phyloP scores from a whole-genome alignment of 2,888 invertebrate genomes.

The Oegoconia quadripuncta region DNA sequence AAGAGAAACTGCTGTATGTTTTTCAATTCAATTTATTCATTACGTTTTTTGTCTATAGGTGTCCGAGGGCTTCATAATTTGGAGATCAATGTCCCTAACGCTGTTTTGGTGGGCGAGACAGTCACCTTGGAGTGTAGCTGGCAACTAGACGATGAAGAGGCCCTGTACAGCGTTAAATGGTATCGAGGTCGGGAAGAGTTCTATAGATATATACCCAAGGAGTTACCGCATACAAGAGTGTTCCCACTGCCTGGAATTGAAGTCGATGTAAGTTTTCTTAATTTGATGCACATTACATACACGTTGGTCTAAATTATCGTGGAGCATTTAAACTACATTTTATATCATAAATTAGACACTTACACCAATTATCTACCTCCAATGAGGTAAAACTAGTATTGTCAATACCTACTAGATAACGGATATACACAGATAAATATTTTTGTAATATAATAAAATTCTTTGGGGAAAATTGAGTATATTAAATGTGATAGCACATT shows the following conservation, averaged over 20 bases:
- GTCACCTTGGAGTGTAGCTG: conserved; percentile 87
- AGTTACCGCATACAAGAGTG: conserved; percentile 85
- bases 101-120: conserved; percentile 85
- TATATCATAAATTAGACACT: too few relatives aligned
- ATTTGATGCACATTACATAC: too few relatives aligned
- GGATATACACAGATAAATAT: too few relatives aligned
- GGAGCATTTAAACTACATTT: too few relatives aligned
- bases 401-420: too few relatives aligned
- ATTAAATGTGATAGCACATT: too few relatives aligned
- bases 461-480: too few relatives aligned
- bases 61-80: conserved; percentile 83
- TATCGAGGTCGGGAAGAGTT: conserved; percentile 88
- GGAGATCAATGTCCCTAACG: conserved; percentile 84
- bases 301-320: too few relatives aligned
- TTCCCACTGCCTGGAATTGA: conserved; percentile 84
- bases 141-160: conserved; percentile 84
- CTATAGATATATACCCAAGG: conserved; percentile 89
- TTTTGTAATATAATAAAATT: too few relatives aligned
- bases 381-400: too few relatives aligned
- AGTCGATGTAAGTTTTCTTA: conserved; percentile 84
- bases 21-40: not conserved
- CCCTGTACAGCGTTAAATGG: conserved; percentile 90
- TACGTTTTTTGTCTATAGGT: conserved; percentile 48
- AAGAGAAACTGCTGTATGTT: too few relatives aligned
- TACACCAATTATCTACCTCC: too few relatives aligned